Base-by-base conservation (phyloP, 2,113 vertebrate genomes). In the Coryphaenoides rupestris region DNA sequence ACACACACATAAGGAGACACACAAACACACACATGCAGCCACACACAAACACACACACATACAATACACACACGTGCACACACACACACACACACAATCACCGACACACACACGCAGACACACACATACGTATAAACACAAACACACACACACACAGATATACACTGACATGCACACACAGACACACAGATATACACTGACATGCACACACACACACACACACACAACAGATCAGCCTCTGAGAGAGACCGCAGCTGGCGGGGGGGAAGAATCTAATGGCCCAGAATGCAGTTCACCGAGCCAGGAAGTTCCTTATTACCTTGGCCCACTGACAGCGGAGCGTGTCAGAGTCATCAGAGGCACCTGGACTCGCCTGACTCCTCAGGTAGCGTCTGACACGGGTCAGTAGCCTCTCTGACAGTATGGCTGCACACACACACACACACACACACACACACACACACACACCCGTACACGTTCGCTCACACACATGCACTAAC, bases 291-390 rank as follows among this genome's bases (percentile, higher is more conserved):
- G 83, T 77, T 79, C 80, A 84, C 65, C 85, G 84, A 86, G 80
- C 78, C 81, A 84, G 78, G 81, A 76, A 84, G 73, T 62, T 47
- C 70, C 81, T 70, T 88, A 88, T 87, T 89, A 80, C 79, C 63
- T 63, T 54, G 19, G n/a, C 64, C 24, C 58, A 63, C 56, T 1
- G 60, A 72, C 61, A 55, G 66, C 23, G 57, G 68, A 59, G 65
- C 66, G 72, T 22, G 63, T 68, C 72, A 77, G 54, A 69, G 53
- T 69, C 68, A 68, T 84, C 75, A 79, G 63, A 74, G 73, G 76
- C 82, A 78, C 70, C 60, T 58, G 19, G 22, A 9, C n/a, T 58
- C 67, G 67, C 62, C 14, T 54, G 4, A 1, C 61, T 69, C 67
- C n/a, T n/a, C 21, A 14, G 74, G 56, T 58, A 21, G 68, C 24